phyloP scores from a whole-genome alignment of 53 echinoderm and acorn worm genomes.

The Holothuria scabra region DNA sequence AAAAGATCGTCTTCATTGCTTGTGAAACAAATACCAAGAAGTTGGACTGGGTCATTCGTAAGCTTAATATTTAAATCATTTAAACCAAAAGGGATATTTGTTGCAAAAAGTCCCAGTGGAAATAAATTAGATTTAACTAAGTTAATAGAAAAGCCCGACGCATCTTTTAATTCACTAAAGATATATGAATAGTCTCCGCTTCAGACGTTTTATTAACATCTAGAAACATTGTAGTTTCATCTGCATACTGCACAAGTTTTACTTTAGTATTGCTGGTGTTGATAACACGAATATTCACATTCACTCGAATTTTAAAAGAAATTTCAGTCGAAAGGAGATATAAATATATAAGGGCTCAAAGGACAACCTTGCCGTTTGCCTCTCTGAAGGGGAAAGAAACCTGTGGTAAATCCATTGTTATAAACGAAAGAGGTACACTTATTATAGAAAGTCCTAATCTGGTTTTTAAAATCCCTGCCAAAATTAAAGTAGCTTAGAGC shows the following conservation, averaged over 20 bases:
- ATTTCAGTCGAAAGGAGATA: background rate
- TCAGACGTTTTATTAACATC: background rate
- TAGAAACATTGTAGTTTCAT: background rate
- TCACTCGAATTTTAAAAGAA: background rate
- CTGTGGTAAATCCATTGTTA: background rate
- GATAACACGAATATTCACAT: background rate
- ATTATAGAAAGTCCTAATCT: background rate
- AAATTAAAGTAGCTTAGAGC: background rate
- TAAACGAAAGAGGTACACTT: background rate
- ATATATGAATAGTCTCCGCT: background rate
- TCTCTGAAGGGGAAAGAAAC: background rate
- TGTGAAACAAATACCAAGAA: no score
- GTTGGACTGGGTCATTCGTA: background rate
- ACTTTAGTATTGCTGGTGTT: background rate
- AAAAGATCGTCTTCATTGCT: background rate
- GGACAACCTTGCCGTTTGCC: background rate
- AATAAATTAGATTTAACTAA: background rate
- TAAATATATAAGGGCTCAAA: conserved; percentile 2
- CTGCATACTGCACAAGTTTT: background rate
- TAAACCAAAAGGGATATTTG: background rate
- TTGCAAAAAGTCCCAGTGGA: background rate
- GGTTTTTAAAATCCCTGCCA: background rate
- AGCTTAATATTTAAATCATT: background rate
- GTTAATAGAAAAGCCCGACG: background rate
- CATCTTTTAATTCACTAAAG: background rate